A percentile compares a stretch with the other conserved stretches of the same genome.
phyloP scores from a whole-genome alignment of 2,797 vertebrate genomes.

The Mus minutoides region DNA sequence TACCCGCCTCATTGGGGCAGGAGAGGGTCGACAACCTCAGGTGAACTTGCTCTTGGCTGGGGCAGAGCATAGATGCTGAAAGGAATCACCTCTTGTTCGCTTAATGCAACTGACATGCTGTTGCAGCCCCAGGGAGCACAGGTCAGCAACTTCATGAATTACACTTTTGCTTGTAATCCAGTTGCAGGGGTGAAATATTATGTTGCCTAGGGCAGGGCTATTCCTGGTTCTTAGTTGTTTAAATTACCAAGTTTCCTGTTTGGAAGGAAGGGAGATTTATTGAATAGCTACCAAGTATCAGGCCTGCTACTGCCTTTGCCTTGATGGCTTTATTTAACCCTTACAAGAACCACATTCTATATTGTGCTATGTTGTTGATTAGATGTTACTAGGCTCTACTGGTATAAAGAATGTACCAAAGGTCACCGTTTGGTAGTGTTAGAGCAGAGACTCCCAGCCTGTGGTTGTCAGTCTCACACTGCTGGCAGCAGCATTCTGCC shows the following conservation, averaged over 20 bases:
- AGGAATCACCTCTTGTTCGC: slow-evolving; percentile 58
- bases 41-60: slow-evolving; percentile 26
- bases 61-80: neutral
- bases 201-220: slow-evolving; percentile 70
- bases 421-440: neutral
- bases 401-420: neutral
- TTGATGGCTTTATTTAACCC: slow-evolving; percentile 54
- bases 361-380: neutral
- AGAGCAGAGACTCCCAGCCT: neutral
- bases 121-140: slow-evolving; percentile 48
- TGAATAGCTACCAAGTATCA: slow-evolving; percentile 50
- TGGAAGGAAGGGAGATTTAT: slow-evolving; percentile 59
- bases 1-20: neutral
- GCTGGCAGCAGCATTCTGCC: neutral
- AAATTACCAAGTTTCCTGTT: slow-evolving; percentile 67
- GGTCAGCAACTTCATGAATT: slow-evolving; percentile 77
- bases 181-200: slow-evolving; percentile 76
- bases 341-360: neutral
- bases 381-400: neutral
- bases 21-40: neutral
- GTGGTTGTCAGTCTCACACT: slow-evolving; percentile 2
- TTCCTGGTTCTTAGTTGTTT: slow-evolving; percentile 63
- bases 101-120: slow-evolving; percentile 62
- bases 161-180: slow-evolving; percentile 73
- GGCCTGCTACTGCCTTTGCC: neutral